Base-by-base conservation (phyloP, 2,113 vertebrate genomes). In the Cnemophilus loriae region DNA sequence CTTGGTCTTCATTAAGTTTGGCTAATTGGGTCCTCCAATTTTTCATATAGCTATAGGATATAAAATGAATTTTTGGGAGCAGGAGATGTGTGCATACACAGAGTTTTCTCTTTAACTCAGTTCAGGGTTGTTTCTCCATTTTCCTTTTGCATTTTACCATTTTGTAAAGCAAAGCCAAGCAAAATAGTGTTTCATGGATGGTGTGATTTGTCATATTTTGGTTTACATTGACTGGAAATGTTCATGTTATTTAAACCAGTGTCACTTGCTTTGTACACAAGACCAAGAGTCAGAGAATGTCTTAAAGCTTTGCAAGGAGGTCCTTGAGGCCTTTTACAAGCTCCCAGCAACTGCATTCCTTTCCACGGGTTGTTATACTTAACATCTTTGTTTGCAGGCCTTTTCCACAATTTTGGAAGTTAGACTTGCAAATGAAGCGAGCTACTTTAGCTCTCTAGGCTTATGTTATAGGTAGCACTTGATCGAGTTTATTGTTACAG, bases 401-500 rank as follows among this genome's bases (percentile, higher is more conserved):
- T 89, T 92, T 87, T 89, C 89, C 77, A 82, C 49, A 1, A 10
- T 91, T 92, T 41, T 42, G 81, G 41, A 84, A 70, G 86, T 95
- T 96, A 94, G 90, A 92, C 95, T 94, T 95, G 90, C 86, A 95
- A 90, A 95, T 95, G 5, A 92, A 86, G 47, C 42, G 47, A 90
- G 64, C 76, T 84, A 33, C 46, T 84, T 74, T 14, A 73, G 41
- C 55, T 90, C 83, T 78, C 50, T 47, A 33, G 47, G 64, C 63
- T 86, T 76, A 61, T 87, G 57, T 60, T 80, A 57, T 32, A 85
- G 82, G 84, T 92, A 93, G 83, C 68, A 92, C 80, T 78, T 70
- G 91, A 86, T 63, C 94, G 90, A 84, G 80, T 92, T 97, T 85
- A 92, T 81, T 94, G 89, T 87, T 70, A 30, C 32, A 67, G 86